A percentile compares a stretch with the other conserved stretches of the same genome.
These are phyloP conservation scores for Helicoverpa armigera DNA, from an alignment of 1,140 invertebrate species.

Conservation along the genomic window DNA sequence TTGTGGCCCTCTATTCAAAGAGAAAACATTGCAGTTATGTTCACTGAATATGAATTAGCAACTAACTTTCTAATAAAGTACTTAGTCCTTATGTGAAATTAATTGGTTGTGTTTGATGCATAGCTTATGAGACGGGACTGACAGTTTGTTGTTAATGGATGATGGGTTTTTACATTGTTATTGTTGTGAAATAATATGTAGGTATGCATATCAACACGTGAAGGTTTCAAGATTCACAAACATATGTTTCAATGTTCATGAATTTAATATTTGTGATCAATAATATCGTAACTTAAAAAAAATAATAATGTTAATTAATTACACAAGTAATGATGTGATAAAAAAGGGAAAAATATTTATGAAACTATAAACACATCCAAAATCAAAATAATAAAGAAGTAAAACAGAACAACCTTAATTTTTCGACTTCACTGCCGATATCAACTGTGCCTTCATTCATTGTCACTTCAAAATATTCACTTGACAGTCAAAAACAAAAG, in stretches of 20 bases:
- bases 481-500: neutral
- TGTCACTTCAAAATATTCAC: conserved; percentile 48
- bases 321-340: too few relatives aligned
- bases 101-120: neutral
- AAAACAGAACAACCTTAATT: conserved; percentile 65
- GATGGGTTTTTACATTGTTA: neutral
- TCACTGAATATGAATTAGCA: conserved; percentile 8
- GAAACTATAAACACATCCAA: neutral
- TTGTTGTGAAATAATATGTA: neutral
- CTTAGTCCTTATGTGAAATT: conserved; percentile 18
- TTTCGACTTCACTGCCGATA: conserved; percentile 72
- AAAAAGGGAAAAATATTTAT: too few relatives aligned
- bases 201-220: too few relatives aligned
- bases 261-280: too few relatives aligned
- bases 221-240: too few relatives aligned
- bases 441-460: conserved; percentile 73
- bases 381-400: conserved; percentile 44
- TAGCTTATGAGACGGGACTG: neutral
- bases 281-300: too few relatives aligned
- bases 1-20: conserved; percentile 15
- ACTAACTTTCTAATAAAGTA: conserved; percentile 16
- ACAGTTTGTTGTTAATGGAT: neutral
- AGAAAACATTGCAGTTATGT: conserved; percentile 6
- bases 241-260: too few relatives aligned
- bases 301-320: too few relatives aligned